Conservation (phyloP, 1,140 invertebrate species). For the Agrypnia vestita region DNA sequence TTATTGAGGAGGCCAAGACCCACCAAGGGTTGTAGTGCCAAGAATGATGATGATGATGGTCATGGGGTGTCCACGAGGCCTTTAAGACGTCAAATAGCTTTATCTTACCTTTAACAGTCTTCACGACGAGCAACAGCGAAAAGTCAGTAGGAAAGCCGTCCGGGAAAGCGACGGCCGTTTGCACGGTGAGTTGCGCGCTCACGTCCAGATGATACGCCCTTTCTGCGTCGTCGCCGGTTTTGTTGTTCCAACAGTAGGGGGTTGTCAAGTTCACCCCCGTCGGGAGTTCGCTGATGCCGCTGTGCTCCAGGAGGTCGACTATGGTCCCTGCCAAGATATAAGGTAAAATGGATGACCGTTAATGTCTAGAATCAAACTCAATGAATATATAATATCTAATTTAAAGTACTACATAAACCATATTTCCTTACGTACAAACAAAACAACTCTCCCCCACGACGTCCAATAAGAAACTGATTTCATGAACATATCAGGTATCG, state of each 20-base stretch:
- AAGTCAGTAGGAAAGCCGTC: slow-evolving; percentile 83
- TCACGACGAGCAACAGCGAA: slow-evolving; percentile 79
- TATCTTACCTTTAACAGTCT: slow-evolving; percentile 70
- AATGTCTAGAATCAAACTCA: not conserved
- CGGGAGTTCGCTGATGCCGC: slow-evolving; percentile 72
- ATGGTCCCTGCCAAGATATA: slow-evolving; percentile 49
- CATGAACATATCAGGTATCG: no score
- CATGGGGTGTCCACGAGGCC: no score
- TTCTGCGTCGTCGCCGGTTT: slow-evolving; percentile 60
- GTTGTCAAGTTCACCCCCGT: slow-evolving; percentile 70
- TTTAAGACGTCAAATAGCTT: not conserved
- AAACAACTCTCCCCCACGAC: no score
- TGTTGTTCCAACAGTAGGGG: slow-evolving; percentile 68
- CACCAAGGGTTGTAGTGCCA: no score
- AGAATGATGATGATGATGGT: no score
- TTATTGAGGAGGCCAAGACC: no score
- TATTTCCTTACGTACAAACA: no score
- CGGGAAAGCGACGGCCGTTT: slow-evolving; percentile 78
- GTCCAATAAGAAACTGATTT: no score
- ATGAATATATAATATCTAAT: not conserved
- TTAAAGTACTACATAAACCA: not conserved
- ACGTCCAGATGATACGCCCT: slow-evolving; percentile 74
- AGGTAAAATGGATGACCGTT: not conserved
- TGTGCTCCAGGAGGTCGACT: slow-evolving; percentile 69
- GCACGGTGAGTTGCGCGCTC: slow-evolving; percentile 75